Percentiles rank a stretch among this genome's conserved stretches.
Evolutionary conservation across 2,113 vertebrate genomes (phyloP).

Genomic region (Noturus placidus): DNA sequence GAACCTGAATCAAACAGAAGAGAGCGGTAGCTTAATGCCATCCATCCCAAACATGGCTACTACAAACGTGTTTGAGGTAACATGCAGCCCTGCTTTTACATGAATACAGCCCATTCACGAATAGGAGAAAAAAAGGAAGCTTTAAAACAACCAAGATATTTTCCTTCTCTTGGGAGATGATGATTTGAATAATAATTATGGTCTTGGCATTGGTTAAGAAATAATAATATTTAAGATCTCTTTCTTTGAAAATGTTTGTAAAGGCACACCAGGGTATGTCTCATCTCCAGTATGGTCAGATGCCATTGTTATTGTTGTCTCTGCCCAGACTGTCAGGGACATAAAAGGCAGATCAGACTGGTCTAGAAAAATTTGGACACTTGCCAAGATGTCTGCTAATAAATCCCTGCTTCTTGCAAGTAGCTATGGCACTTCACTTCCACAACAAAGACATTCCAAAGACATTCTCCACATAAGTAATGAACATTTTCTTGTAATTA

Average conservation of each 20-base stretch:
- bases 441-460: constrained; percentile 16
- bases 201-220: constrained; percentile 3
- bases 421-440: constrained; percentile 40
- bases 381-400: constrained; percentile 72
- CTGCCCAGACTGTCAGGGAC: constrained; percentile 56
- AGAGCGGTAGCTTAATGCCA: constrained; percentile 53
- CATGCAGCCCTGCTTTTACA: constrained; percentile 4
- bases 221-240: constrained; percentile 18
- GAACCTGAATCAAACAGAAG: constrained; percentile 57
- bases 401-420: constrained; percentile 58
- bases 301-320: constrained; percentile 52
- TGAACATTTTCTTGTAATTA: background rate
- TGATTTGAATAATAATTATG: background rate
- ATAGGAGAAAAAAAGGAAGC: background rate
- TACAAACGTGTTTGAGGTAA: constrained; percentile 16
- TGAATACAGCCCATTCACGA: background rate
- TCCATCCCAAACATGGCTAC: constrained; percentile 52
- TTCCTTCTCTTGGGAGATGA: constrained; percentile 1
- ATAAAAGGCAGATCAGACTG: constrained; percentile 66
- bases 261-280: constrained; percentile 23
- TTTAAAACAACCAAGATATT: constrained; percentile 11
- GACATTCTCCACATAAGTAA: background rate
- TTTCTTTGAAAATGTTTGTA: constrained; percentile 33
- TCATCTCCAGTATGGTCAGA: constrained; percentile 40
- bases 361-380: constrained; percentile 71